Percentiles rank a stretch among this genome's conserved stretches.
phyloP scores from a whole-genome alignment of 2,113 vertebrate genomes.

The Dasyornis broadbenti region DNA sequence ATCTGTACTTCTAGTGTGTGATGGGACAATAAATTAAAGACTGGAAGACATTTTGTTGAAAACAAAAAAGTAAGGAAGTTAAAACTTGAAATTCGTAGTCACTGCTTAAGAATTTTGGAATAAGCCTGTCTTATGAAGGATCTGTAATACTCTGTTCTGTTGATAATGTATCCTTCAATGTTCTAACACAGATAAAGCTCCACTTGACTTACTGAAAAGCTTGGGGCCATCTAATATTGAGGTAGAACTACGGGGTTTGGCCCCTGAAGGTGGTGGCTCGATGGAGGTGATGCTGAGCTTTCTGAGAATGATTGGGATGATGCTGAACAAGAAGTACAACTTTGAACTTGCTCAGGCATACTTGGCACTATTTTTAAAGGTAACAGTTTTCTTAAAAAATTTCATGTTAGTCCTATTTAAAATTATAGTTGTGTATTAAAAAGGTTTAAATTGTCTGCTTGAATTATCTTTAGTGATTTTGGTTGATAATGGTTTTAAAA shows the following conservation, averaged over 20 bases:
- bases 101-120: not conserved
- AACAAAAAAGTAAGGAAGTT: not conserved
- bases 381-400: constrained; percentile 2
- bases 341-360: constrained; percentile 93
- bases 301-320: constrained; percentile 82
- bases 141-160: not conserved
- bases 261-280: constrained; percentile 83
- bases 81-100: not conserved
- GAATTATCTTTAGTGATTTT: not conserved
- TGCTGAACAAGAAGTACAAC: constrained; percentile 83
- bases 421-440: not conserved
- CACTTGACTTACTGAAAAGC: constrained; percentile 80
- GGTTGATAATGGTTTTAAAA: not conserved
- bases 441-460: not conserved
- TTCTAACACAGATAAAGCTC: constrained; percentile 69
- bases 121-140: not conserved
- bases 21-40: not conserved
- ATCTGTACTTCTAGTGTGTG: not conserved
- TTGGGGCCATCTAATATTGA: constrained; percentile 82
- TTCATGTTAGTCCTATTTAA: not conserved
- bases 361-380: constrained; percentile 92
- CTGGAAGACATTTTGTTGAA: not conserved
- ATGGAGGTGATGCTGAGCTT: constrained; percentile 80
- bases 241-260: constrained; percentile 79
- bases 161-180: not conserved